Percentiles rank a stretch among this genome's conserved stretches.
Conservation (phyloP, 2,797 vertebrate genomes). For the Natrix natrix region DNA sequence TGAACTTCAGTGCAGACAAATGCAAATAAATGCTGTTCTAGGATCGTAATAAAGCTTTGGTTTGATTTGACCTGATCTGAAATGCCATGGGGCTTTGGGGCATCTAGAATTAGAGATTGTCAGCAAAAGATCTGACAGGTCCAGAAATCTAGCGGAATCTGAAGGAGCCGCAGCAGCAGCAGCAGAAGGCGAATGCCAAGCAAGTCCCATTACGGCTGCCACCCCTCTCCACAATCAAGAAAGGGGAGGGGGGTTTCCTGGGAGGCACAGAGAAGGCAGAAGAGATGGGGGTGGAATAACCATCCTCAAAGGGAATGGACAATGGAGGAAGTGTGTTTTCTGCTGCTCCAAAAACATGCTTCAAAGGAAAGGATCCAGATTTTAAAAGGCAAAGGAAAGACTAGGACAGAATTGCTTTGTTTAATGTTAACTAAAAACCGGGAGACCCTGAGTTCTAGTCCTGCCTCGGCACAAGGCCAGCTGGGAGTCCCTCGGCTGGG, state of each 20-base stretch:
- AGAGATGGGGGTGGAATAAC: background rate
- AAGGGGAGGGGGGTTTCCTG: background rate
- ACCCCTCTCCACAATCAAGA: background rate
- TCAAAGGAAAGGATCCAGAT: background rate
- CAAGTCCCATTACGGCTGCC: background rate
- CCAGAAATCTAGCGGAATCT: background rate
- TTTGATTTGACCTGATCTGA: background rate
- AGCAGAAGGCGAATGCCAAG: background rate
- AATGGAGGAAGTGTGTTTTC: background rate
- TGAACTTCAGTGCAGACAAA: background rate
- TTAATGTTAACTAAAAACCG: background rate
- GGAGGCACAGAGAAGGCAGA: background rate
- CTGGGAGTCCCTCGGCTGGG: background rate
- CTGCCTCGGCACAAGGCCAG: background rate
- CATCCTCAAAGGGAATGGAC: background rate
- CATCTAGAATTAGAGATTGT: background rate
- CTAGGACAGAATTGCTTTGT: background rate
- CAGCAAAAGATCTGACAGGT: background rate
- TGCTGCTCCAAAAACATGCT: background rate
- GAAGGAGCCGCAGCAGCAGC: background rate
- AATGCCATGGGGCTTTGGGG: background rate
- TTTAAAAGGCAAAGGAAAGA: background rate
- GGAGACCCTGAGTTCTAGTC: background rate
- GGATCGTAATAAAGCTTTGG: background rate
- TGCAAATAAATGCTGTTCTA: background rate